Evolutionary conservation across 2,888 invertebrate species (phyloP).

Genomic region (Cerastoderma edule): DNA sequence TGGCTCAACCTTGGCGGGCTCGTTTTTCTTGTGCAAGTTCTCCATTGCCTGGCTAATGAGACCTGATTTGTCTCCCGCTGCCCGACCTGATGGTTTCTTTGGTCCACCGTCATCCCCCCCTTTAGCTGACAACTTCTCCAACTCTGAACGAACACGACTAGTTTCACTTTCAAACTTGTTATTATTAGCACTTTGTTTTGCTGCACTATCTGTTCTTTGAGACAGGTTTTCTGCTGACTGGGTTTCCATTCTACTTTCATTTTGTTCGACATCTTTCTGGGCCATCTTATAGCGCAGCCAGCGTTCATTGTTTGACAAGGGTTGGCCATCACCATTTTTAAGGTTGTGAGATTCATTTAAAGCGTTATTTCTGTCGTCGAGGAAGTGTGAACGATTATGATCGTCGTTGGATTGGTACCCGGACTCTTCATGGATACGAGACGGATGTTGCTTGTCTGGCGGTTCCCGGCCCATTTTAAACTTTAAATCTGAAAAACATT

Average conservation of each 20-base stretch:
- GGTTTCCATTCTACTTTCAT: background rate
- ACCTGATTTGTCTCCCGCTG: slow-evolving; percentile 89
- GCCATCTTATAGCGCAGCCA: slow-evolving; percentile 83
- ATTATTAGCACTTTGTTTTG: slow-evolving; percentile 38
- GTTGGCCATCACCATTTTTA: slow-evolving; percentile 43
- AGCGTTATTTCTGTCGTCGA: slow-evolving; percentile 46
- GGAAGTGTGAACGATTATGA: slow-evolving; percentile 32
- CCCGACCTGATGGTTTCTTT: slow-evolving; percentile 56
- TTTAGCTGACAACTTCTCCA: slow-evolving; percentile 59
- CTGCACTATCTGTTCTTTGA: slow-evolving; percentile 53
- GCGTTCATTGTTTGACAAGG: slow-evolving; percentile 78
- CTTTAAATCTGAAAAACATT: slow-evolving; percentile 48
- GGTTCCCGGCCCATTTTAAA: slow-evolving; percentile 55
- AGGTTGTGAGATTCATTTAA: slow-evolving; percentile 60
- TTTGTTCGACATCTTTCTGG: slow-evolving; percentile 53
- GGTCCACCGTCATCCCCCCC: slow-evolving; percentile 52
- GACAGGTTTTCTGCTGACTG: background rate
- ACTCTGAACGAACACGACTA: slow-evolving; percentile 60
- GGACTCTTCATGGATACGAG: slow-evolving; percentile 54
- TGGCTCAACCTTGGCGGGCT: slow-evolving; percentile 80
- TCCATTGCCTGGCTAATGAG: slow-evolving; percentile 97
- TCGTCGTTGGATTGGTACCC: slow-evolving; percentile 61
- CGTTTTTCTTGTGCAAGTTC: slow-evolving; percentile 86
- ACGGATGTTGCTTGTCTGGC: slow-evolving; percentile 48
- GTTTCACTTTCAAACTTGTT: slow-evolving; percentile 49